Conservation (phyloP, 2,797 vertebrate species). For the Lagodon rhomboides region DNA sequence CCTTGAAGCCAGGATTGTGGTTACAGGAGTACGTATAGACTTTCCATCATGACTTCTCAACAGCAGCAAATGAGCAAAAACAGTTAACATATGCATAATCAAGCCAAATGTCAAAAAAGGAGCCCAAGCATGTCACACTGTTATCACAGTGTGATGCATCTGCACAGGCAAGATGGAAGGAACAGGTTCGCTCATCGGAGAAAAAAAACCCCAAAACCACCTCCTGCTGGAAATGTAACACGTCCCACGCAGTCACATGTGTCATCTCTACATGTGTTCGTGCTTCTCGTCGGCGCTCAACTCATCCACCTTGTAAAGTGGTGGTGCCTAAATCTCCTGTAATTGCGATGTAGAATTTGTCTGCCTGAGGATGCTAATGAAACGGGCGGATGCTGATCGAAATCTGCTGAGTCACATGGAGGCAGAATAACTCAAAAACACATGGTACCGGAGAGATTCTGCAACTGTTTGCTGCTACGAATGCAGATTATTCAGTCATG, state of each 20-base stretch:
- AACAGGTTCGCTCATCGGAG: slow-evolving; percentile 35
- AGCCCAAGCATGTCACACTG: slow-evolving; percentile 50
- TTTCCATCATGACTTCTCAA: slow-evolving; percentile 28
- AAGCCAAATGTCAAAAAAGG: slow-evolving; percentile 68
- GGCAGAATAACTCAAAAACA: slow-evolving; percentile 8
- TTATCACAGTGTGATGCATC: slow-evolving; percentile 64
- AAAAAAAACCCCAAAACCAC: slow-evolving; percentile 5
- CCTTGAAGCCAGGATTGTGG: not conserved
- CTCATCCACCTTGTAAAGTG: slow-evolving; percentile 25
- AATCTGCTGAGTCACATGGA: slow-evolving; percentile 29
- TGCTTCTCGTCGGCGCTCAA: slow-evolving; percentile 29
- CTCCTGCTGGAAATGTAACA: slow-evolving; percentile 39
- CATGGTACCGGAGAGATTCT: not conserved
- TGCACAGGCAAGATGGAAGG: slow-evolving; percentile 37
- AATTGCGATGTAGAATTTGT: not conserved
- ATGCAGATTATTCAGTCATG: not conserved
- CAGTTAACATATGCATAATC: slow-evolving; percentile 66
- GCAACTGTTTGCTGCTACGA: not conserved
- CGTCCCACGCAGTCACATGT: slow-evolving; percentile 54
- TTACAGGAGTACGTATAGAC: slow-evolving; percentile 11
- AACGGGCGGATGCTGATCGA: not conserved
- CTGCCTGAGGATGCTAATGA: slow-evolving; percentile 16
- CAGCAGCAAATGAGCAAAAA: slow-evolving; percentile 46
- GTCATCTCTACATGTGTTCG: slow-evolving; percentile 39
- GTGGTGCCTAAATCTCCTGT: slow-evolving; percentile 19